Base-by-base conservation (phyloP, 2,113 vertebrate species). In the Aegotheles bennettii region DNA sequence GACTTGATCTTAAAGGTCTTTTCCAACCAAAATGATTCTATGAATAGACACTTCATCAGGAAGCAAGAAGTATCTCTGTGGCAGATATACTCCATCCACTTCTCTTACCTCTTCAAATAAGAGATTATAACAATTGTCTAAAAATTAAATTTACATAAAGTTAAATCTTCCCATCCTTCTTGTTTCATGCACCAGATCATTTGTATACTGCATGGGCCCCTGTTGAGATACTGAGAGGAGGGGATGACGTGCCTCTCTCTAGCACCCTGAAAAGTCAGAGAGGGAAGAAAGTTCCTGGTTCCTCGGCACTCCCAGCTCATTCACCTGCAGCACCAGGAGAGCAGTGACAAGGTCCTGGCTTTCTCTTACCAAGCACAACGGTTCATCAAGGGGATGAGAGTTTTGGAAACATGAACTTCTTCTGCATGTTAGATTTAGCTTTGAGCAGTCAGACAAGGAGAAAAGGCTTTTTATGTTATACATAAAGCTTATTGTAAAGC, bases 391-490 rank as follows among this genome's bases (percentile, higher is more conserved):
- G 18, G 11, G 50, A 11, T 24, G 13, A 67, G 42, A 71, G 47
- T 16, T 92, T 60, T 68, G 48, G 61, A 68, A 93, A 28, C 5
- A 8, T 4, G 3, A 82, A 61, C 14, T 26, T 4, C 7, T 45
- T 64, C 64, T 26, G 33, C 43, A 33, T 9, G 12, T 54, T 68
- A 75, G 16, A 88, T 64, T 56, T 42, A 75, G 35, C 67, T 83
- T 36, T 40, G 33, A 92, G 60, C 11, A 24, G 6, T 0, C 6
- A 12, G 26, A 42, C 20, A 51, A 42, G 23, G 17, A 42, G 28
- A 14, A 25, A 74, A 57, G 25, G 8, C 4, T 2, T 53, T 82
- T 24, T 35, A 33, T 0, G 0, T 21, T 63, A 28, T 8, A 8
- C 8, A 16, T 17, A 57, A 63, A 63, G 7, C 10, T 23, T 42